A percentile compares a stretch with the other conserved stretches of the same genome.
Evolutionary conservation across 2,113 vertebrate genomes (phyloP).

Genomic region (Tychaedon coryphoeus): DNA sequence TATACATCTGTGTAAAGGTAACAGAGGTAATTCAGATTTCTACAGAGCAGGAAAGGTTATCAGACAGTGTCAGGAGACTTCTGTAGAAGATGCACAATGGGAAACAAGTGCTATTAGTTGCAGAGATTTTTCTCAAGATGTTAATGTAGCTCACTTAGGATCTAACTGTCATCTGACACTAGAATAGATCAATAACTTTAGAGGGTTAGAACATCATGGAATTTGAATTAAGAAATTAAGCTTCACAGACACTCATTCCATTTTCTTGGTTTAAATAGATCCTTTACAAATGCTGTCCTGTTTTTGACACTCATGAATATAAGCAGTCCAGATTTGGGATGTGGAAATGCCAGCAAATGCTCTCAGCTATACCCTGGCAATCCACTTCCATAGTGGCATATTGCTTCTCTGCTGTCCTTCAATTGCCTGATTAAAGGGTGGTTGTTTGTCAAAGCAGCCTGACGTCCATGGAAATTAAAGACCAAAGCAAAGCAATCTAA

Average conservation of each 20-base stretch:
- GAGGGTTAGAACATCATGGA: neutral
- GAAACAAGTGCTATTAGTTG: slow-evolving; percentile 8
- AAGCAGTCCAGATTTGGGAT: neutral
- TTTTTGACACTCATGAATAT: neutral
- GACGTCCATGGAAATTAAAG: neutral
- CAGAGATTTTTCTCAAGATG: neutral
- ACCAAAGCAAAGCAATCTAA: neutral
- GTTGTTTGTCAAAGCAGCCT: neutral
- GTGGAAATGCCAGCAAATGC: neutral
- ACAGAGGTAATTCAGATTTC: neutral
- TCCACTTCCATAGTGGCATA: neutral
- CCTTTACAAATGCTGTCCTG: neutral
- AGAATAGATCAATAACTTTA: neutral
- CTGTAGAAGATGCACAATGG: neutral
- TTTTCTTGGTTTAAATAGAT: neutral
- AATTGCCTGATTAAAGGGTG: neutral
- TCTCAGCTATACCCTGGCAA: neutral
- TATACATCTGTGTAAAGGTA: neutral
- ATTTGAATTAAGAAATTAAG: neutral
- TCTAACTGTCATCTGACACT: neutral
- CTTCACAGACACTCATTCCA: neutral
- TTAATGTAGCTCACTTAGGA: neutral
- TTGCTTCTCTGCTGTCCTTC: neutral
- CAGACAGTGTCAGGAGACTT: neutral
- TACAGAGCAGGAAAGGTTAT: neutral